Evolutionary conservation across 64 coral and sea anemone genomes (phyloP).

Genomic region (Trachythela sp.): DNA sequence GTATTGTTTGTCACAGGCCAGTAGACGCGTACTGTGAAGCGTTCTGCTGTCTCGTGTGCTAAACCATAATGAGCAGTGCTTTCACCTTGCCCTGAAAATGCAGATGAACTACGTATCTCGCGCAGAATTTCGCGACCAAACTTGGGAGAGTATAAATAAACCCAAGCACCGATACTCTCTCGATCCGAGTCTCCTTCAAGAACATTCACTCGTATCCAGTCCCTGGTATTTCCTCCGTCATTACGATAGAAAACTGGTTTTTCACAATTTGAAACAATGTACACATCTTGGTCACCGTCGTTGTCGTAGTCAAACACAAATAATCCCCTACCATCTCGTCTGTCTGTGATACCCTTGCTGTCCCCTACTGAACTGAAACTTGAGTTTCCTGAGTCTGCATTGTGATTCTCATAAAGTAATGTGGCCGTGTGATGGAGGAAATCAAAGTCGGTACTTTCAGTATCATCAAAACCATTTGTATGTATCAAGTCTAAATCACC

Average conservation of each 20-base stretch:
- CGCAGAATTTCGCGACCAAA: slow-evolving; percentile 58
- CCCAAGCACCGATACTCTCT: slow-evolving; percentile 70
- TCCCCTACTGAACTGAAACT: slow-evolving; percentile 68
- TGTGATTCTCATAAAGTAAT: slow-evolving; percentile 65
- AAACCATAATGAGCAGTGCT: slow-evolving; percentile 73
- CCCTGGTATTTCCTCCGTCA: slow-evolving; percentile 66
- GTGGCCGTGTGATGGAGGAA: slow-evolving; percentile 85
- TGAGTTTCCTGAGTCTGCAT: slow-evolving; percentile 40
- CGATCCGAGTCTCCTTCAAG: slow-evolving; percentile 65
- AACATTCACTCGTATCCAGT: slow-evolving; percentile 86
- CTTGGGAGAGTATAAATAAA: slow-evolving; percentile 69
- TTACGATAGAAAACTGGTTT: slow-evolving; percentile 89
- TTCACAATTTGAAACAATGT: slow-evolving; percentile 65
- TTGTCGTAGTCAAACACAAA: slow-evolving; percentile 94
- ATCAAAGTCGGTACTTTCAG: slow-evolving; percentile 86
- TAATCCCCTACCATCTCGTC: slow-evolving; percentile 70
- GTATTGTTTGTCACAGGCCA: slow-evolving; percentile 99
- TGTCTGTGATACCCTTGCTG: slow-evolving; percentile 61
- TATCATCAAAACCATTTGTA: slow-evolving; percentile 91
- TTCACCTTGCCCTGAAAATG: slow-evolving; percentile 73
- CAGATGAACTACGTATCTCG: slow-evolving; percentile 63
- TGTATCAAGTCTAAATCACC: slow-evolving; percentile 90
- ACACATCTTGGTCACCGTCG: slow-evolving; percentile 90
- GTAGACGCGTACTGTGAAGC: slow-evolving; percentile 70
- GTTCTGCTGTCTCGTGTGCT: slow-evolving; percentile 57